phyloP scores from a whole-genome alignment of 2,888 invertebrate genomes.

The Mythimna impura region DNA sequence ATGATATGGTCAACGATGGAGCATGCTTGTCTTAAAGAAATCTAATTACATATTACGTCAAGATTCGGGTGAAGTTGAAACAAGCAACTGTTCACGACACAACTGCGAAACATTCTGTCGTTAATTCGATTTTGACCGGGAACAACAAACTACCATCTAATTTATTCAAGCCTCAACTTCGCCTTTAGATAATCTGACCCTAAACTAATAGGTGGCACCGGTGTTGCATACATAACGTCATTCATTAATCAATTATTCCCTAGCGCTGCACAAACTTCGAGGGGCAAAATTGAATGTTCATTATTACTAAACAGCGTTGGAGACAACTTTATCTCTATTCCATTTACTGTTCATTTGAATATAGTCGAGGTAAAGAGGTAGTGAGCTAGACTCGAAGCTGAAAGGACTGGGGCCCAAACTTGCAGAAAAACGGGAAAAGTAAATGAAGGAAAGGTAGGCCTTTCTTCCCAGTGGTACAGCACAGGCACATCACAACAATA shows the following conservation, averaged over 20 bases:
- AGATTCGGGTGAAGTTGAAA: conserved; percentile 2
- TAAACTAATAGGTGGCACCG: conserved; percentile 67
- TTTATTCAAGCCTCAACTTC: conserved; percentile 71
- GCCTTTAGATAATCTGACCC: conserved; percentile 68
- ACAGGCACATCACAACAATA: no score
- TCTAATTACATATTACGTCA: not conserved
- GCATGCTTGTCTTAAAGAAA: not conserved
- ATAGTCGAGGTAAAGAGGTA: conserved; percentile 10
- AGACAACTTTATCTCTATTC: conserved; percentile 23
- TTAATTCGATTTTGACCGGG: conserved; percentile 68
- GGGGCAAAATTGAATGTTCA: conserved; percentile 59
- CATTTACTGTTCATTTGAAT: conserved; percentile 37
- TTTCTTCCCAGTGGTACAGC: no score
- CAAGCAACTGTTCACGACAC: conserved; percentile 18
- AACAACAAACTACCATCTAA: conserved; percentile 70
- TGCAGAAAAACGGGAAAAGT: no score
- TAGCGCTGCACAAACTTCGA: conserved; percentile 60
- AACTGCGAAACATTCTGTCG: conserved; percentile 20
- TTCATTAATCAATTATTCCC: conserved; percentile 65
- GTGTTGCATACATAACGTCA: conserved; percentile 67
- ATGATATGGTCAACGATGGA: not conserved
- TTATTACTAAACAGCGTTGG: conserved; percentile 41
- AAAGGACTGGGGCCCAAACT: no score
- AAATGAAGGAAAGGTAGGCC: no score
- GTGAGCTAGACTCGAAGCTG: no score